Evolutionary conservation across 2,797 vertebrate genomes (phyloP).

Genomic region (Hafferia zeledoni): DNA sequence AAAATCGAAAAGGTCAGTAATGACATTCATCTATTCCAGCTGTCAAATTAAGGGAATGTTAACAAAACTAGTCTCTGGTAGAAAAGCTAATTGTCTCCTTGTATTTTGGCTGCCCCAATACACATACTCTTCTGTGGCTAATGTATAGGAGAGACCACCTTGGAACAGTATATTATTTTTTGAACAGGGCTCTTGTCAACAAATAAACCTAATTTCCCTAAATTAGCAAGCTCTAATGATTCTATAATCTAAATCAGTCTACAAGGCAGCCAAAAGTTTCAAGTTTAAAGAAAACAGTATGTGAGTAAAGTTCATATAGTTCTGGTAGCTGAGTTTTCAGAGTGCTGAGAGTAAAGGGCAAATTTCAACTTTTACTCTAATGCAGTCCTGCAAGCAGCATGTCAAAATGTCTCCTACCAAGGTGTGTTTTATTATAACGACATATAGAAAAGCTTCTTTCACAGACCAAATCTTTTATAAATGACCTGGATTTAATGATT

Average conservation of each 20-base stretch:
- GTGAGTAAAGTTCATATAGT: not conserved
- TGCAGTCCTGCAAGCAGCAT: not conserved
- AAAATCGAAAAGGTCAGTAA: slow-evolving; percentile 71
- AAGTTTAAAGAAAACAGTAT: not conserved
- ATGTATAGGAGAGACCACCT: not conserved
- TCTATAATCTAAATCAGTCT: not conserved
- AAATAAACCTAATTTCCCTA: not conserved
- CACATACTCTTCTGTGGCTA: not conserved
- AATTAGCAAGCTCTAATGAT: not conserved
- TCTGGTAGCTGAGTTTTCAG: not conserved
- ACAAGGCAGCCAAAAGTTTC: not conserved
- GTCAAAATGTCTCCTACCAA: not conserved
- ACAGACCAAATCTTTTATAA: not conserved
- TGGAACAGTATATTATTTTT: not conserved
- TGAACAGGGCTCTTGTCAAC: not conserved
- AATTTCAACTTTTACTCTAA: not conserved
- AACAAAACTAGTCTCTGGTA: slow-evolving; percentile 47
- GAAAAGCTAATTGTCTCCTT: slow-evolving; percentile 35
- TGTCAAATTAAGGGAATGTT: slow-evolving; percentile 56
- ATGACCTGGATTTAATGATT: not conserved
- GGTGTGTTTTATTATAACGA: not conserved
- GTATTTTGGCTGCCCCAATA: slow-evolving; percentile 46
- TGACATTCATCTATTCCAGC: slow-evolving; percentile 68
- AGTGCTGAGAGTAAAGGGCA: not conserved
- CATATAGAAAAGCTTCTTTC: not conserved